phyloP scores from a whole-genome alignment of 2,113 vertebrate genomes.

The Gavialis gangeticus region DNA sequence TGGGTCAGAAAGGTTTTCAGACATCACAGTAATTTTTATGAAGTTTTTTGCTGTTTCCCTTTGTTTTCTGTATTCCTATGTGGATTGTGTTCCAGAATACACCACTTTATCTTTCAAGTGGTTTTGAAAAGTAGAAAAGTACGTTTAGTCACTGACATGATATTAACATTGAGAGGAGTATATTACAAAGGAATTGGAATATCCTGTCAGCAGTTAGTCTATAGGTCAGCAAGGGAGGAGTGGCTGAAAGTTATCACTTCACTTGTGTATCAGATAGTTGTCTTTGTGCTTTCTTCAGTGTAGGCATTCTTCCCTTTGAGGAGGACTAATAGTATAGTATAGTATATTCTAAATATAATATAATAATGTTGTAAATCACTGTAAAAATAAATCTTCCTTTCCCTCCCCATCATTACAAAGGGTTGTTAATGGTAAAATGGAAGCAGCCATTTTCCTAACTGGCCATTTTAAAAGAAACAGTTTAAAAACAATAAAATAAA shows the following conservation, averaged over 20 bases:
- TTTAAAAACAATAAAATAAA: constrained; percentile 12
- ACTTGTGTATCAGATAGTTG: too few species aligned
- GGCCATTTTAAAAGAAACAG: background rate
- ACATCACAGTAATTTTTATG: background rate
- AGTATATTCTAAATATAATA: background rate
- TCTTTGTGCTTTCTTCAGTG: too few species aligned
- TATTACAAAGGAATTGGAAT: background rate
- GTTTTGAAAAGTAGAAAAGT: background rate
- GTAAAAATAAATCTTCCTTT: constrained; percentile 13
- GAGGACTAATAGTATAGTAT: background rate
- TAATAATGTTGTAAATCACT: background rate
- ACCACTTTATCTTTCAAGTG: background rate
- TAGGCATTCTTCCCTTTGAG: background rate
- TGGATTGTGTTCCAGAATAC: background rate
- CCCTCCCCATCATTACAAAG: constrained; percentile 31
- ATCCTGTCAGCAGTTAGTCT: too few species aligned
- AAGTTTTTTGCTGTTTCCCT: background rate
- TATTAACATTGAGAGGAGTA: background rate
- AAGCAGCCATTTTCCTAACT: background rate
- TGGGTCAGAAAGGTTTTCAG: background rate
- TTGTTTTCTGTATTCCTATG: background rate
- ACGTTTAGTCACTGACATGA: background rate
- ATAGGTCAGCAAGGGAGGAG: too few species aligned
- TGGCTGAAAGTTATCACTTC: too few species aligned
- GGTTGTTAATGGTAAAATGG: background rate